phyloP scores from a whole-genome alignment of 2,888 invertebrate genomes.

The Pollenia angustigena region DNA sequence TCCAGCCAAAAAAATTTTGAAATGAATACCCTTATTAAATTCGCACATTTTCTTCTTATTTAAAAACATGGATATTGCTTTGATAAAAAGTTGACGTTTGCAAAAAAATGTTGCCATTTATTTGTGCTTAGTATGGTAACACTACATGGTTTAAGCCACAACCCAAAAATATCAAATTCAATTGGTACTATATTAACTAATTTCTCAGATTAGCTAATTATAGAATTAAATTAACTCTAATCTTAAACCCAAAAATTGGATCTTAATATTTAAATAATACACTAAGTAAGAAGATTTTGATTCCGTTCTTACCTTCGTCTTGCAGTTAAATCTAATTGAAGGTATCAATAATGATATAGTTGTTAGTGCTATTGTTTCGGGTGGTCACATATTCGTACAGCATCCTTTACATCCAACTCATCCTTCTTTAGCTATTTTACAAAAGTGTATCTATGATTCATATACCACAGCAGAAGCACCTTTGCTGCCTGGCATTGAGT shows the following conservation, averaged over 20 bases:
- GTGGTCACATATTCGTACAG: conserved; percentile 96
- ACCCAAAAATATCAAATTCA: not conserved
- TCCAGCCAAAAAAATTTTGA: too few species aligned
- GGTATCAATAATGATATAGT: conserved; percentile 97
- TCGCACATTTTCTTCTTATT: too few species aligned
- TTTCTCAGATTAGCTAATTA: too few species aligned
- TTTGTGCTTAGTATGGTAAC: too few species aligned
- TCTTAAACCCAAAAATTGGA: too few species aligned
- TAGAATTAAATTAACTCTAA: too few species aligned
- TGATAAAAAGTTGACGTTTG: not conserved
- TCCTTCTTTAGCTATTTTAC: conserved; percentile 92
- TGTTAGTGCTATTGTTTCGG: conserved; percentile 93
- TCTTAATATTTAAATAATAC: too few species aligned
- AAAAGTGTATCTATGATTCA: conserved; percentile 91
- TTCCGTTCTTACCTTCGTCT: conserved; percentile 53
- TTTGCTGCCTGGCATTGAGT: conserved; percentile 89
- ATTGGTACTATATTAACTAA: too few species aligned
- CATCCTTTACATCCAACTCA: conserved; percentile 97
- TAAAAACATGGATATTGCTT: too few species aligned
- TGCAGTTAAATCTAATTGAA: conserved; percentile 93
- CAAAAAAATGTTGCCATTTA: not conserved
- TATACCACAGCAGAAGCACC: conserved; percentile 93
- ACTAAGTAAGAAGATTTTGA: too few species aligned
- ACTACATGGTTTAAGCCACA: not conserved
- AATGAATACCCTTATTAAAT: too few species aligned